phyloP scores from a whole-genome alignment of 1,140 invertebrate genomes.

The Tyrophagus putrescentiae region DNA sequence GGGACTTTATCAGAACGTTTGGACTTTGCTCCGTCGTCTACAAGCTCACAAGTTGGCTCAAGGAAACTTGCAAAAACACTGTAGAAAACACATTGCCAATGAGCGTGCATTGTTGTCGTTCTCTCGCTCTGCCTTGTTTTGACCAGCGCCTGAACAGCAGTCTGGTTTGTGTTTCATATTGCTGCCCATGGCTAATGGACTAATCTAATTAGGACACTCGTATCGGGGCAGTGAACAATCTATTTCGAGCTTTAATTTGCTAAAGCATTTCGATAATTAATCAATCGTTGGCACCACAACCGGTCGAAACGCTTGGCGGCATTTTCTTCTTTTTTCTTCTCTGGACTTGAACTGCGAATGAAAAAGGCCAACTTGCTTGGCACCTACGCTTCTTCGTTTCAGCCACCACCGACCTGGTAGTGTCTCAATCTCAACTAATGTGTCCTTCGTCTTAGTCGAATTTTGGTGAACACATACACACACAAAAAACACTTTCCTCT shows the following conservation, averaged over 20 bases:
- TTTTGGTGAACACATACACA: slow-evolving; percentile 1
- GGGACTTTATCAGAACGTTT: no score
- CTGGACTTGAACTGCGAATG: no score
- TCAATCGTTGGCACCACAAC: not conserved
- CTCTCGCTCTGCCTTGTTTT: slow-evolving; percentile 1
- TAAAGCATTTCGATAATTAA: slow-evolving; percentile 14
- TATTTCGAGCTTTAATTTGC: slow-evolving; percentile 5
- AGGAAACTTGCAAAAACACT: no score
- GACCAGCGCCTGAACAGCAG: not conserved
- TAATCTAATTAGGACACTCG: slow-evolving; percentile 2
- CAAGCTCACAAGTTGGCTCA: no score
- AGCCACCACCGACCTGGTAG: no score
- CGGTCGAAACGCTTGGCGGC: no score
- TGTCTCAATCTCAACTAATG: not conserved
- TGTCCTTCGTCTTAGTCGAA: not conserved
- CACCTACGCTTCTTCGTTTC: no score
- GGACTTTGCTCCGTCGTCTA: no score
- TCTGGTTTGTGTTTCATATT: not conserved
- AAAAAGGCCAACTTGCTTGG: no score
- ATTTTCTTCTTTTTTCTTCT: not conserved
- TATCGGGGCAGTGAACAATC: not conserved
- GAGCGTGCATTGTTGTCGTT: no score
- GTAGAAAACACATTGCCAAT: no score
- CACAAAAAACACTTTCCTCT: not conserved
- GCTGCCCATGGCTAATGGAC: not conserved